These are phyloP conservation scores for Oreohelix idahoensis DNA, from an alignment of 1,140 invertebrate genomes.

Conservation along the genomic window DNA sequence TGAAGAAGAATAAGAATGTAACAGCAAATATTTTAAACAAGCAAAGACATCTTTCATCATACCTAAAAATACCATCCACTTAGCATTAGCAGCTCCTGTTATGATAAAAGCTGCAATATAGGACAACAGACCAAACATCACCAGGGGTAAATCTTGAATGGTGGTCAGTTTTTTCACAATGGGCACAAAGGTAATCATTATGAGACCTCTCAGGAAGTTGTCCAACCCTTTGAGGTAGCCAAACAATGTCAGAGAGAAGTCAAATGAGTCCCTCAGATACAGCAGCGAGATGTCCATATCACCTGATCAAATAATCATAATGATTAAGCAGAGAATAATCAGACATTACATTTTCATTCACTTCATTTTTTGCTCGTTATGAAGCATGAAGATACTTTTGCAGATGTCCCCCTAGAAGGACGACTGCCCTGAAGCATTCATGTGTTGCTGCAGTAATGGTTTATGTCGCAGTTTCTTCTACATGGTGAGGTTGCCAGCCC, in stretches of 20 bases:
- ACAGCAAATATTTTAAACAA: too few species aligned
- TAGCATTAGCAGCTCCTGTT: constrained; percentile 64
- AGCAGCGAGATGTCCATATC: constrained; percentile 67
- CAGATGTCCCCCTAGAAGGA: too few species aligned
- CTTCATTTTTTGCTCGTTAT: too few species aligned
- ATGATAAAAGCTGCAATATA: constrained; percentile 66
- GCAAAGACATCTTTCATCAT: too few species aligned
- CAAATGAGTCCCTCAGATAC: constrained; percentile 57
- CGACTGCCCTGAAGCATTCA: too few species aligned
- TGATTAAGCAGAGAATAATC: too few species aligned
- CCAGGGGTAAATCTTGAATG: constrained; percentile 66
- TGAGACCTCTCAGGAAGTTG: constrained; percentile 68
- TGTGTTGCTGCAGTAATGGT: too few species aligned
- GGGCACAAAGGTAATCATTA: constrained; percentile 68
- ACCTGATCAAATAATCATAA: constrained; percentile 54
- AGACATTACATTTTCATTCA: too few species aligned
- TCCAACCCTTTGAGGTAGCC: constrained; percentile 72
- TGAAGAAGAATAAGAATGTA: too few species aligned
- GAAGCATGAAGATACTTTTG: too few species aligned
- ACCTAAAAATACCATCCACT: constrained; percentile 70
- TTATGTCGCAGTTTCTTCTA: too few species aligned
- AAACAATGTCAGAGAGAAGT: constrained; percentile 71
- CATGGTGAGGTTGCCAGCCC: too few species aligned
- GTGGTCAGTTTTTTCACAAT: constrained; percentile 46
- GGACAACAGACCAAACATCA: constrained; percentile 70